A percentile compares a stretch with the other conserved stretches of the same genome.
These are phyloP conservation scores for Galagoides demidoff DNA, from an alignment of 2,797 vertebrate genomes.

Conservation along the genomic window DNA sequence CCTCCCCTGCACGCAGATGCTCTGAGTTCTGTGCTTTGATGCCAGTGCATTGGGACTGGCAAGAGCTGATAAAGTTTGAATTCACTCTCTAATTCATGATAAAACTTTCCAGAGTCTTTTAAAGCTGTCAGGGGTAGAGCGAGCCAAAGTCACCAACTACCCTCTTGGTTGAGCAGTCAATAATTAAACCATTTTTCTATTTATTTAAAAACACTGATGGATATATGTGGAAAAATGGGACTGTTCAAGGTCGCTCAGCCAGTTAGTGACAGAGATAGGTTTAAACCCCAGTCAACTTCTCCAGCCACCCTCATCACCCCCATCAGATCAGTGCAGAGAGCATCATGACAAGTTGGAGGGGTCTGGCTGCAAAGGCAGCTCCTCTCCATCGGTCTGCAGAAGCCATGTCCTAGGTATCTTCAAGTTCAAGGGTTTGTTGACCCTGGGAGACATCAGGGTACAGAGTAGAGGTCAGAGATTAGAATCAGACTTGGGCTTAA, in stretches of 20 bases:
- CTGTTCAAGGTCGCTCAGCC: not conserved
- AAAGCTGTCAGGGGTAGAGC: not conserved
- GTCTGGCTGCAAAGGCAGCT: not conserved
- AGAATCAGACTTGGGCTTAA: not conserved
- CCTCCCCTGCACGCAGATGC: not conserved
- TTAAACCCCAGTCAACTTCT: not conserved
- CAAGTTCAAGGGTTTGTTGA: not conserved
- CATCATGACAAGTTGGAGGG: not conserved
- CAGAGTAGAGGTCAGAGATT: not conserved
- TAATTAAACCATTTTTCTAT: not conserved
- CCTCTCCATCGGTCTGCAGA: not conserved
- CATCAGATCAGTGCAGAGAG: not conserved
- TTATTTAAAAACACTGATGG: slow-evolving; percentile 5
- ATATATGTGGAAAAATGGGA: not conserved
- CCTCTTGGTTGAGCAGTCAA: not conserved
- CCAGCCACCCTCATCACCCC: not conserved
- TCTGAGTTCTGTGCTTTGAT: not conserved
- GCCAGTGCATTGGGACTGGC: not conserved
- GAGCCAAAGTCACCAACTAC: not conserved
- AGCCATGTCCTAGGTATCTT: not conserved
- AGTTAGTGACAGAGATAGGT: not conserved
- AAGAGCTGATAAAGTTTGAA: not conserved
- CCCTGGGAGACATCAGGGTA: not conserved
- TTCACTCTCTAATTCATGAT: not conserved
- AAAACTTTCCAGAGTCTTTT: not conserved